phyloP scores from a whole-genome alignment of 1,140 invertebrate genomes.

The Rhopalosiphum padi region DNA sequence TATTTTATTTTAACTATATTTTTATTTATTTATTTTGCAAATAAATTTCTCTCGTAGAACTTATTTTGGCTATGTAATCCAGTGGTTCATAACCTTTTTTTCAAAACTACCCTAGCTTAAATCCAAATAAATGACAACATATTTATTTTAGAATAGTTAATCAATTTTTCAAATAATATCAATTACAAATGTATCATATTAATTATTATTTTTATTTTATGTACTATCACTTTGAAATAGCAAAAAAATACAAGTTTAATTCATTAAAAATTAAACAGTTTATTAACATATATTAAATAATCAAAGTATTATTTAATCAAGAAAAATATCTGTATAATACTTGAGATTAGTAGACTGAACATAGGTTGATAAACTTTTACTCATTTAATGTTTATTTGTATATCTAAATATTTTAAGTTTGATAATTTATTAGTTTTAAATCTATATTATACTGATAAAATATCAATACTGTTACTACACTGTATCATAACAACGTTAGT shows the following conservation, averaged over 20 bases:
- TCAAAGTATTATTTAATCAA: background rate
- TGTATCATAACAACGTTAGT: no score
- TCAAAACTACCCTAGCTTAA: background rate
- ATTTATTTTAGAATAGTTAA: background rate
- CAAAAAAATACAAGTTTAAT: background rate
- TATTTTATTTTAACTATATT: background rate
- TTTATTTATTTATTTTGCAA: no score
- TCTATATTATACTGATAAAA: no score
- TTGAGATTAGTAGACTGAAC: background rate
- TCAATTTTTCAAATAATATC: background rate
- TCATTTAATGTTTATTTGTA: background rate
- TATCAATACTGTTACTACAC: no score
- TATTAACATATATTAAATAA: background rate
- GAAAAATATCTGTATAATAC: background rate
- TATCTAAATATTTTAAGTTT: background rate
- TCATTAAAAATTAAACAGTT: background rate
- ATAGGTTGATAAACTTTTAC: background rate
- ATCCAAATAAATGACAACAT: background rate
- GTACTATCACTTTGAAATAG: background rate
- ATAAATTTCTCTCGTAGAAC: no score
- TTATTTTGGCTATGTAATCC: no score
- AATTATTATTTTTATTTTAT: background rate
- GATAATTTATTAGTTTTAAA: no score
- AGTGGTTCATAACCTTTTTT: background rate
- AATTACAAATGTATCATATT: background rate